phyloP scores from a whole-genome alignment of 2,888 invertebrate genomes.

The Lithophane semibrunnea region DNA sequence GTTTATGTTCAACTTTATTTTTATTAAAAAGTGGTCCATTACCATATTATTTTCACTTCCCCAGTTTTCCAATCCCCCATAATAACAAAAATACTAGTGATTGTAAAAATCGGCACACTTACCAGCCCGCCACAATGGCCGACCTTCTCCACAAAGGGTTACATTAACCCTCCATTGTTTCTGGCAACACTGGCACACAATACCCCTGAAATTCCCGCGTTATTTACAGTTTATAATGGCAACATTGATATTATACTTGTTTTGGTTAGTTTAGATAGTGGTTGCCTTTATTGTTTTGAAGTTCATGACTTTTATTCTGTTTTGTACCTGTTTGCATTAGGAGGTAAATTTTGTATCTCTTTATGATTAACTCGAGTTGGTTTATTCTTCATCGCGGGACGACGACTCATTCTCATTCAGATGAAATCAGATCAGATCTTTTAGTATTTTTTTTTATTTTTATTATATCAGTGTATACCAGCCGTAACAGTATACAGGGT shows the following conservation, averaged over 20 bases:
- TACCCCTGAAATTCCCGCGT: conserved; percentile 50
- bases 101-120: conserved; percentile 56
- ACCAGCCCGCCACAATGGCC: conserved; percentile 48
- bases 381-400: too few species aligned
- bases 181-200: conserved; percentile 46
- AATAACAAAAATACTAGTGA: conserved; percentile 43
- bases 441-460: not conserved
- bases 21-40: not conserved
- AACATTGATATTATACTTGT: conserved; percentile 64
- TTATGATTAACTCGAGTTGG: too few species aligned
- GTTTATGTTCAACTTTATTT: not conserved
- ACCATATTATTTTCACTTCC: not conserved
- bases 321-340: not conserved
- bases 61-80: conserved; percentile 32
- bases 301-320: conserved; percentile 20
- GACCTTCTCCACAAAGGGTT: conserved; percentile 58
- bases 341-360: not conserved
- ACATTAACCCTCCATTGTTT: conserved; percentile 62
- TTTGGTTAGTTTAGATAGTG: conserved; percentile 47
- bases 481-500: too few species aligned
- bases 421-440: too few species aligned
- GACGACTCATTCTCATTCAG: too few species aligned
- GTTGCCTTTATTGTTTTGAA: conserved; percentile 20
- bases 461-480: not conserved
- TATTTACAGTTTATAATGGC: conserved; percentile 60